Evolutionary conservation across 2,888 invertebrate species (phyloP).

Genomic region (Pollenia griseotomentosa): DNA sequence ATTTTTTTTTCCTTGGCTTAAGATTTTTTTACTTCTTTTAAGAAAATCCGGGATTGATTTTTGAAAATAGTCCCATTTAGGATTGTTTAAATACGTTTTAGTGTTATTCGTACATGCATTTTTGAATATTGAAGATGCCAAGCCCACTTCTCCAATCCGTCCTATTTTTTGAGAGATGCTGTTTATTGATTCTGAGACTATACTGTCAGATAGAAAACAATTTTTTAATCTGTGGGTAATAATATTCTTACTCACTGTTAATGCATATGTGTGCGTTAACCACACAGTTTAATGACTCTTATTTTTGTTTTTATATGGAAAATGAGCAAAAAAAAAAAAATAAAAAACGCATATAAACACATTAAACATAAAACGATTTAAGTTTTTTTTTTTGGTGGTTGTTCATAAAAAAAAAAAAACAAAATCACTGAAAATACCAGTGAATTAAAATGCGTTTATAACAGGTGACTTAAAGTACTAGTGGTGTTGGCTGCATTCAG

Average conservation of each 20-base stretch:
- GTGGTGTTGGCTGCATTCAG: background rate
- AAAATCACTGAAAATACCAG: slow-evolving; percentile 42
- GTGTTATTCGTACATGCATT: too few relatives aligned
- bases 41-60: too few relatives aligned
- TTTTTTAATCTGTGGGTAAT: too few relatives aligned
- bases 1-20: too few relatives aligned
- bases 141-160: too few relatives aligned
- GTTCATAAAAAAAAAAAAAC: background rate
- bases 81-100: too few relatives aligned
- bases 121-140: too few relatives aligned
- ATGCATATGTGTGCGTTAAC: background rate
- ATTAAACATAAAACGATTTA: slow-evolving; percentile 50
- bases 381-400: slow-evolving; percentile 34
- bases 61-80: too few relatives aligned
- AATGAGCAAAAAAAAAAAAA: slow-evolving; percentile 15
- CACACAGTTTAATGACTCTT: slow-evolving; percentile 59
- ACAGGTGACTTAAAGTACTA: slow-evolving; percentile 58
- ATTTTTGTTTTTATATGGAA: slow-evolving; percentile 31
- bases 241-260: background rate
- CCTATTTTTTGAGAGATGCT: too few relatives aligned
- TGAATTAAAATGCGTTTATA: slow-evolving; percentile 64
- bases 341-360: slow-evolving; percentile 19
- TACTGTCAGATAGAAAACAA: too few relatives aligned
- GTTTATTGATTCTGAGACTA: too few relatives aligned
- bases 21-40: too few relatives aligned